Base-by-base conservation (phyloP, 2,888 invertebrate species). In the Hypercompe scribonia region DNA sequence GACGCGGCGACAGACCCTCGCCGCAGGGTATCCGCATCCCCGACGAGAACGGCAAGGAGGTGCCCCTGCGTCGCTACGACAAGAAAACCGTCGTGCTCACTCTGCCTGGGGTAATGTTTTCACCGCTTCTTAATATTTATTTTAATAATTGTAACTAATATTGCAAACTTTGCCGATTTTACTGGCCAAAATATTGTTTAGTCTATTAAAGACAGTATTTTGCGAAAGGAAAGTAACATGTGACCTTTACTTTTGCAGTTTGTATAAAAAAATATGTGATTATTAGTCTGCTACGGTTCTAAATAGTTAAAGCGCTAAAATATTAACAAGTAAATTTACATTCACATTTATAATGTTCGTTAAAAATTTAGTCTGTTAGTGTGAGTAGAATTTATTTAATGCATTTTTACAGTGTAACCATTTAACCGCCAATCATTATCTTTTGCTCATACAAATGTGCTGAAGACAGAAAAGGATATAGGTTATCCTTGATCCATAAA, bases 71-170 rank as follows among this genome's bases (percentile, higher is more conserved):
- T 42, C 96, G 97, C 80, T 99, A 99, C 92, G 97, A 98, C 91
- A 96, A 97, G 82, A 98, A 99, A 94, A 98, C 98, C 67, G 97
- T 99, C 87, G 99, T 99, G 15, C 96, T 99, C 54, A 98, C 98
- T 0, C 94, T 99, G 78, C 99, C 99, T 0, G 98, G 97, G 80
- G 96, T 96, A 70, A 88, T 90, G 70, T 65, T 21, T 15, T 42
- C 28, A 0, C 7, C 18, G 11, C 10, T 18, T n/a, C 10, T 11
- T 50, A n/a, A n/a, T 54, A 54, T 24, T n/a, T 54, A 3, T 24
- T n/a, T 7, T n/a, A 24, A 15, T 46, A 46, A 7, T 46, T 21
- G 21, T 24, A 46, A 1, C 42, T 46, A 8, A 50, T 50, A 10
- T 50, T 50, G 50, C 21, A 24, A 50, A 5, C 50, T 50, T 7